phyloP scores from a whole-genome alignment of 2,888 invertebrate genomes.

The Rotaria socialis region DNA sequence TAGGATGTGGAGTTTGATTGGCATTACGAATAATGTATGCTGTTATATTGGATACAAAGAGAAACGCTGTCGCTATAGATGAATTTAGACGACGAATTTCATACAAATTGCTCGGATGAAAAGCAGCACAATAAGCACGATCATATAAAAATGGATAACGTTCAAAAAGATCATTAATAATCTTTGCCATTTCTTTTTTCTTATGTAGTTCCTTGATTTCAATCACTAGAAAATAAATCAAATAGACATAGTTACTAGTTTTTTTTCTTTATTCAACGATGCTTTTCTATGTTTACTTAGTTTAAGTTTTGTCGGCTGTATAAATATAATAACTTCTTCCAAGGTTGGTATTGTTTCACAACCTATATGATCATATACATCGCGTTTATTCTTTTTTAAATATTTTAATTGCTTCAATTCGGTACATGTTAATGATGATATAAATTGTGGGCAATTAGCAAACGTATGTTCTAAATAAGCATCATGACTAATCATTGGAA shows the following conservation, averaged over 20 bases:
- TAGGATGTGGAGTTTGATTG: neutral
- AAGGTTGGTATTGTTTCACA: neutral
- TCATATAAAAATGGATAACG: neutral
- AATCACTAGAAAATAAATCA: neutral
- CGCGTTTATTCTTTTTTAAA: neutral
- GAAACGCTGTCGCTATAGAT: neutral
- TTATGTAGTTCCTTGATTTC: neutral
- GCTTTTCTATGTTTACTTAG: neutral
- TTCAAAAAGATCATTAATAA: neutral
- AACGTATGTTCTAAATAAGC: constrained; percentile 11
- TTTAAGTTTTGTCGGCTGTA: neutral
- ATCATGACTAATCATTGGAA: neutral
- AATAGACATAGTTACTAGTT: too few species aligned
- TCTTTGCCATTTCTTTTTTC: neutral
- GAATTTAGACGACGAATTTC: neutral
- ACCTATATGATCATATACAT: neutral
- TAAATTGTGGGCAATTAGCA: neutral
- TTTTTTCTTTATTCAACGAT: too few species aligned
- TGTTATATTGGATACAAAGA: neutral
- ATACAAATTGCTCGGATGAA: neutral
- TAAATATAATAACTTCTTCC: neutral
- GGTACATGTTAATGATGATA: neutral
- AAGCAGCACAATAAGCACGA: neutral
- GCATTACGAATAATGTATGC: neutral
- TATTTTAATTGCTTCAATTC: neutral